Evolutionary conservation across 2,113 vertebrate species (phyloP).

Genomic region (Macrotis lagotis): DNA sequence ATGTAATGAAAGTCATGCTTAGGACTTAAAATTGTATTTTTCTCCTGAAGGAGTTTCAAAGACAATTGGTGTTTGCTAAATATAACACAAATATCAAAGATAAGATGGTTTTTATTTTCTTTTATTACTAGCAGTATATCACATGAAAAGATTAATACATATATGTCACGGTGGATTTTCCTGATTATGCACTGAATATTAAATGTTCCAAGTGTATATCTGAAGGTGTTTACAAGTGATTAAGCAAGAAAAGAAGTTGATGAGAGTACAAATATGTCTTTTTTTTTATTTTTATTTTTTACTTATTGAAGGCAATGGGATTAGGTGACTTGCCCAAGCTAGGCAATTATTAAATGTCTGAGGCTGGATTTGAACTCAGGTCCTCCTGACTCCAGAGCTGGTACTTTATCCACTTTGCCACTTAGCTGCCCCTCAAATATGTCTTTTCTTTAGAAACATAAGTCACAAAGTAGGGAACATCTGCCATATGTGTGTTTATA

Average conservation of each 20-base stretch:
- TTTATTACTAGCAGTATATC: background rate
- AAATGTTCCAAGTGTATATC: background rate
- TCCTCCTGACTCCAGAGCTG: too few relatives aligned
- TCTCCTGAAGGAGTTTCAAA: background rate
- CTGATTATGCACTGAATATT: background rate
- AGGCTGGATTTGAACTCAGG: too few relatives aligned
- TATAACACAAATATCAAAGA: background rate
- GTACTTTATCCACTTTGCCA: too few relatives aligned
- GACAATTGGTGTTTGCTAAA: background rate
- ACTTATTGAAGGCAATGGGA: too few relatives aligned
- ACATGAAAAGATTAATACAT: background rate
- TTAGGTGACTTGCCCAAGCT: too few relatives aligned
- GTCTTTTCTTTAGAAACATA: slow-evolving; percentile 33
- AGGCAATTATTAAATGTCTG: too few relatives aligned
- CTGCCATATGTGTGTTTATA: background rate
- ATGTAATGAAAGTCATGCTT: background rate
- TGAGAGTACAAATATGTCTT: slow-evolving; percentile 52
- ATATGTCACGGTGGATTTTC: background rate
- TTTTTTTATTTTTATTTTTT: too few relatives aligned
- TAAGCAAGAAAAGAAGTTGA: slow-evolving; percentile 7
- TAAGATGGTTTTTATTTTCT: background rate
- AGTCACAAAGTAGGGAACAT: slow-evolving; percentile 31
- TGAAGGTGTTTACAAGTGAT: background rate
- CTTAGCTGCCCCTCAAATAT: too few relatives aligned
- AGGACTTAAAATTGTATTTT: background rate